Evolutionary conservation across 1,140 invertebrate genomes (phyloP).

Genomic region (Achroia grisella): DNA sequence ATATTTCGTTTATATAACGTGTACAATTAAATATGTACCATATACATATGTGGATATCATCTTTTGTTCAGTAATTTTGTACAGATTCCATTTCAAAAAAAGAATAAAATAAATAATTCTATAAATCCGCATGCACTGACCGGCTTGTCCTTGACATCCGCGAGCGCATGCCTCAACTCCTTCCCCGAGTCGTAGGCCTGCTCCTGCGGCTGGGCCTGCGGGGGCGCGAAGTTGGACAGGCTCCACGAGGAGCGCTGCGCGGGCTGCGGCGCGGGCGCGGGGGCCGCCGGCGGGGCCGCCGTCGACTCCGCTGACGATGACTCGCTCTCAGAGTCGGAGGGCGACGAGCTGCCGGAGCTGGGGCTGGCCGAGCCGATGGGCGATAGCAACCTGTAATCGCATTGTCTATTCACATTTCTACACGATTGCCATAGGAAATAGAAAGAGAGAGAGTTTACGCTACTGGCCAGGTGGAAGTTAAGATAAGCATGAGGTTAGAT

Average conservation of each 20-base stretch:
- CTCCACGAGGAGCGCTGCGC: slow-evolving; percentile 52
- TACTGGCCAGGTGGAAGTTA: too few relatives aligned
- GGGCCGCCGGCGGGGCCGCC: slow-evolving; percentile 29
- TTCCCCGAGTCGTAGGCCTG: slow-evolving; percentile 59
- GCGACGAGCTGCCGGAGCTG: slow-evolving; percentile 58
- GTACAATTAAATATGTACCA: too few relatives aligned
- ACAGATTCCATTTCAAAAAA: too few relatives aligned
- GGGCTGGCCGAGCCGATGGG: slow-evolving; percentile 55
- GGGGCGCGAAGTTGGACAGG: slow-evolving; percentile 62
- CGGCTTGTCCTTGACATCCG: slow-evolving; percentile 63
- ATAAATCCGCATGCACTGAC: too few relatives aligned
- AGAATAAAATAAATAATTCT: too few relatives aligned
- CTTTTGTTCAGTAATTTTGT: too few relatives aligned
- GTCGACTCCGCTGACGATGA: slow-evolving; percentile 61
- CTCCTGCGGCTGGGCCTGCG: slow-evolving; percentile 48
- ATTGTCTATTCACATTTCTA: too few relatives aligned
- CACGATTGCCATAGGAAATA: too few relatives aligned
- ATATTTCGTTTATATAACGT: too few relatives aligned
- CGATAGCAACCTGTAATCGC: slow-evolving; percentile 42
- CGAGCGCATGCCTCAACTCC: slow-evolving; percentile 63
- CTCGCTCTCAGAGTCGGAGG: slow-evolving; percentile 57
- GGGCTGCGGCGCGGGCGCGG: slow-evolving; percentile 34
- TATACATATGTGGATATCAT: too few relatives aligned
- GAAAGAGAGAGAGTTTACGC: too few relatives aligned
- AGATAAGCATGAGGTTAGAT: too few relatives aligned